A percentile compares a stretch with the other conserved stretches of the same genome.
Evolutionary conservation across 2,888 invertebrate genomes (phyloP).

Genomic region (Tineola bisselliella): DNA sequence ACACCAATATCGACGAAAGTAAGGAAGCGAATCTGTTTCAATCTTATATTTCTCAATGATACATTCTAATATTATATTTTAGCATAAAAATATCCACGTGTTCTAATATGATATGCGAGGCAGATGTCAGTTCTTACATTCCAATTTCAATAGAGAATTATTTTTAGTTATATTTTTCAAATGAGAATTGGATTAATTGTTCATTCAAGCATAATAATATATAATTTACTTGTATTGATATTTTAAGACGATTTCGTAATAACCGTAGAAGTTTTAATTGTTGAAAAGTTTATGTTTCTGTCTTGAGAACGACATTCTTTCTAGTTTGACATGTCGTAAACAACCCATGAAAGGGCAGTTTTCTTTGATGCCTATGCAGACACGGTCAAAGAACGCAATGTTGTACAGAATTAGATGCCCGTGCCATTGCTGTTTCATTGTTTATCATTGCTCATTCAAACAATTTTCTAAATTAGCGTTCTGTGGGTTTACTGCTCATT

Average conservation of each 20-base stretch:
- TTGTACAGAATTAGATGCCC: conserved; percentile 6
- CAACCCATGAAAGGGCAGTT: conserved; percentile 15
- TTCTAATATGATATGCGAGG: no score
- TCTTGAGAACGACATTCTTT: conserved; percentile 20
- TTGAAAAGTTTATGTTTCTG: conserved; percentile 4
- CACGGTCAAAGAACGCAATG: conserved; percentile 8
- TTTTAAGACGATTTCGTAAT: no score
- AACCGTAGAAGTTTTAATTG: neutral
- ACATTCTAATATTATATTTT: neutral
- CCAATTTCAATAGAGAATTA: no score
- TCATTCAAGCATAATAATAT: no score
- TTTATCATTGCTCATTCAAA: conserved; percentile 3
- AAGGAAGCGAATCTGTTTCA: conserved; percentile 3
- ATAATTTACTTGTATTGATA: no score
- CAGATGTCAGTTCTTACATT: no score
- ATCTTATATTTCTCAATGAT: neutral
- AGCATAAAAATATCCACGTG: no score
- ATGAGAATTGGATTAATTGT: no score
- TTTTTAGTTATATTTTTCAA: no score
- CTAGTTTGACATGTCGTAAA: conserved; percentile 17
- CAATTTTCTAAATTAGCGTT: conserved; percentile 1
- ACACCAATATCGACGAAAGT: neutral
- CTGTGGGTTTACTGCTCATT: neutral
- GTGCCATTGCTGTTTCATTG: conserved; percentile 6
- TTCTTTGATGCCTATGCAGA: conserved; percentile 1